Base-by-base conservation (phyloP, 2,113 vertebrate species). In the Atractosteus spatula region DNA sequence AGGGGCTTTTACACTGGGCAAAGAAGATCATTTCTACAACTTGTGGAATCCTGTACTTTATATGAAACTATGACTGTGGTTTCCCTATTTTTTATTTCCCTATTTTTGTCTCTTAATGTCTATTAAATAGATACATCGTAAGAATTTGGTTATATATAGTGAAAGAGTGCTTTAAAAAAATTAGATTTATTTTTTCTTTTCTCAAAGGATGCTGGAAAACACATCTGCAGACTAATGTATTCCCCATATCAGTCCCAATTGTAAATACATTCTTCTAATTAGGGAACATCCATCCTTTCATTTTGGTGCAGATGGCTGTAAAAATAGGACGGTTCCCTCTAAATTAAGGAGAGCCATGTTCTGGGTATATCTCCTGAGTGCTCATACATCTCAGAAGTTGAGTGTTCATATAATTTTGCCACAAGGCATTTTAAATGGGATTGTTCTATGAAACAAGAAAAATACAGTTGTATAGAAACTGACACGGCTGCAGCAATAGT, bases 361-460 rank as follows among this genome's bases (percentile, higher is more conserved):
- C 43, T 68, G n/a, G 66, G n/a, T 66, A 44, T 11, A 68, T 45
- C 66, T 55, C 47, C 42, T 3, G 12, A n/a, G 64, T 66, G 64
- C 14, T n/a, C 43, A 66, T 66, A 14, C 43, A 66, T 47, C 64
- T 68, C 66, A 68, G 66, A 68, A 17, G 66, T n/a, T 29, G 66
- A 68, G 47, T 17, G 16, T 16, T 47, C 64, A 66, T 47, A 66
- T 47, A 45, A 68, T 68, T 68, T 55, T 54, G 66, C 66, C 66
- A 55, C 55, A 13, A 67, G 64, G 16, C 64, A 57, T 73, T 57
- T 73, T n/a, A 73, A 73, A 59, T 57, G 55, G 71, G 64, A 57
- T 73, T 67, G 55, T 73, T 73, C 17, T 47, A 12, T 16, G 41
- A 44, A 73, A 61, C 63, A 72, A 73, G 63, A 61, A 57, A 57